A percentile compares a stretch with the other conserved stretches of the same genome.
Evolutionary conservation across 2,888 invertebrate genomes (phyloP).

Genomic region (Anticlea derivata): DNA sequence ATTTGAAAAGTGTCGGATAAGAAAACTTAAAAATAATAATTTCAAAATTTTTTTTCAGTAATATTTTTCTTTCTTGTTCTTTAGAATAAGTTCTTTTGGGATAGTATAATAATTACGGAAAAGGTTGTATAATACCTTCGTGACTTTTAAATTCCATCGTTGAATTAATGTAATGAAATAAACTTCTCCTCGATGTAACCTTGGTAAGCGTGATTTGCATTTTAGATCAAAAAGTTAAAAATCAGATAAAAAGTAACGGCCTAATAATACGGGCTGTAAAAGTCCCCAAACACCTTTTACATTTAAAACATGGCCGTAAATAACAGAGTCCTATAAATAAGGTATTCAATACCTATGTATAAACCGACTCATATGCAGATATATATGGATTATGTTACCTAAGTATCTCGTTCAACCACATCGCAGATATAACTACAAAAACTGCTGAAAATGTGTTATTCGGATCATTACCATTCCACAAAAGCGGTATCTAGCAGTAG

Average conservation of each 20-base stretch:
- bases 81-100: no score
- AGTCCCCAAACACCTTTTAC: conserved; percentile 26
- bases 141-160: conserved; percentile 37
- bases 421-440: conserved; percentile 5
- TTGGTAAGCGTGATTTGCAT: conserved; percentile 54
- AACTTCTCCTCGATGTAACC: conserved; percentile 38
- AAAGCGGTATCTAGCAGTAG: conserved; percentile 38
- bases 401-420: background rate
- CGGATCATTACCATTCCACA: conserved; percentile 45
- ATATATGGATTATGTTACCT: no score
- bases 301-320: conserved; percentile 22
- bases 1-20: no score
- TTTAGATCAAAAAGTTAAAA: conserved; percentile 45
- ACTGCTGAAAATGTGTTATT: conserved; percentile 34
- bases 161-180: conserved; percentile 51
- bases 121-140: conserved; percentile 12
- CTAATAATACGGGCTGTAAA: conserved; percentile 26
- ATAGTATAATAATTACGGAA: no score
- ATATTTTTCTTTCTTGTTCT: no score
- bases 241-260: conserved; percentile 26
- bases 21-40: no score
- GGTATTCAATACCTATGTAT: background rate
- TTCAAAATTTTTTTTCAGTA: no score
- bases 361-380: background rate
- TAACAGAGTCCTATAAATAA: conserved; percentile 10